Percentiles rank a stretch among this genome's conserved stretches.
These are phyloP conservation scores for Mactra quadrangularis DNA, from an alignment of 1,140 invertebrate genomes.

Conservation along the genomic window DNA sequence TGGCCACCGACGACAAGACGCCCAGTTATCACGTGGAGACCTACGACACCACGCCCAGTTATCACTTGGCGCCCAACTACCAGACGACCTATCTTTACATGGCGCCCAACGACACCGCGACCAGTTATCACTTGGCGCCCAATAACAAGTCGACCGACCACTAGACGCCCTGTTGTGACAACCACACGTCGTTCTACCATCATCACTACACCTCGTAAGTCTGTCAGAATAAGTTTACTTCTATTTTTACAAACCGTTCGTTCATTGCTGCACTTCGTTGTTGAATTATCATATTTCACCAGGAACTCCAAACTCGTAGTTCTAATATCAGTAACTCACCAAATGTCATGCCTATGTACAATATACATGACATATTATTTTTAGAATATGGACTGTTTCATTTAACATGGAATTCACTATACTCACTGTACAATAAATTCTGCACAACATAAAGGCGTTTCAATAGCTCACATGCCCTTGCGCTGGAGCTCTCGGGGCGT, in stretches of 20 bases:
- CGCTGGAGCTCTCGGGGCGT: no score
- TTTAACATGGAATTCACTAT: no score
- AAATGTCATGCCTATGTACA: no score
- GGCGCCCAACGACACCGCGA: not conserved
- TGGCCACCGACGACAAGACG: not conserved
- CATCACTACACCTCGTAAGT: not conserved
- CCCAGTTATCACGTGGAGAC: not conserved
- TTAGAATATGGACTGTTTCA: no score
- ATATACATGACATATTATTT: no score
- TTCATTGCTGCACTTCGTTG: not conserved
- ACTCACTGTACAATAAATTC: no score
- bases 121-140: not conserved
- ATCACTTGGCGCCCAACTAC: not conserved
- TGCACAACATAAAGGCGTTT: no score
- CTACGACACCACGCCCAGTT: not conserved
- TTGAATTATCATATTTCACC: not conserved
- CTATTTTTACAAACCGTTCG: not conserved
- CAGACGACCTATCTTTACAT: not conserved
- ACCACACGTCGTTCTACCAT: not conserved
- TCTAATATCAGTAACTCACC: no score
- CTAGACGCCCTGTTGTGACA: not conserved
- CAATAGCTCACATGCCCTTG: no score
- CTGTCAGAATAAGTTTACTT: not conserved
- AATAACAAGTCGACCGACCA: not conserved
- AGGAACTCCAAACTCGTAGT: not conserved